Evolutionary conservation across 2,113 vertebrate species (phyloP), one percentile per base, ranked within the genome.

Genomic region (Callionymus lyra): DNA sequence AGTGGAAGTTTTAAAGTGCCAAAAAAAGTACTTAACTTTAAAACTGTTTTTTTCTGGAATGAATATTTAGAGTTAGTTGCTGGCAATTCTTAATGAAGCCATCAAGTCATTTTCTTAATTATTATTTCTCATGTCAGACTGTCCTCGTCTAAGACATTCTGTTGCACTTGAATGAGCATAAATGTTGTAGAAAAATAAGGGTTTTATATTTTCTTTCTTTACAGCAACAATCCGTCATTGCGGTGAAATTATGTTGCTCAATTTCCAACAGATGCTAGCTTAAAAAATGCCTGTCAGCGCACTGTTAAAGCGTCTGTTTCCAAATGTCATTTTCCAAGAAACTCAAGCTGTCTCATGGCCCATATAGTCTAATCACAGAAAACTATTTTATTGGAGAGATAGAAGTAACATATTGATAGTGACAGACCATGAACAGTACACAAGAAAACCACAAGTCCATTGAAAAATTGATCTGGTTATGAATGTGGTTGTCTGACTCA

Each of bases 261-360:
- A 74, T 72, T 64, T 66, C 57, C 39, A 78, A 58, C 81, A 82
- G 79, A 78, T 79, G 83, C 71, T 68, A 60, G 53, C 52, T 63
- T 56, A 69, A 73, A n/a, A 27, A 67, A 64, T 72, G 67, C 50
- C 68, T 69, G 75, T 77, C 72, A 79, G 67, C 59, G 55, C 50
- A 53, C 54, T 63, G 63, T 69, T 63, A 49, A 60, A 50, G 65
- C 63, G 67, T 80, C 76, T 81, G 73, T 82, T 82, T 52, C 63
- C 46, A 61, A 68, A 78, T 63, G 53, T 51, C 65, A 77, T 75
- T 63, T 61, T 60, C 56, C 60, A 56, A 41, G n/a, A 57, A 61
- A 59, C 47, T 65, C 68, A 65, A 76, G 58, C 70, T 74, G 72
- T 80, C 63, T 76, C 46, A 51, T 68, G 50, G 56, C 53, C 53